phyloP scores from a whole-genome alignment of 2,113 vertebrate genomes.

The Catharus bicknelli region DNA sequence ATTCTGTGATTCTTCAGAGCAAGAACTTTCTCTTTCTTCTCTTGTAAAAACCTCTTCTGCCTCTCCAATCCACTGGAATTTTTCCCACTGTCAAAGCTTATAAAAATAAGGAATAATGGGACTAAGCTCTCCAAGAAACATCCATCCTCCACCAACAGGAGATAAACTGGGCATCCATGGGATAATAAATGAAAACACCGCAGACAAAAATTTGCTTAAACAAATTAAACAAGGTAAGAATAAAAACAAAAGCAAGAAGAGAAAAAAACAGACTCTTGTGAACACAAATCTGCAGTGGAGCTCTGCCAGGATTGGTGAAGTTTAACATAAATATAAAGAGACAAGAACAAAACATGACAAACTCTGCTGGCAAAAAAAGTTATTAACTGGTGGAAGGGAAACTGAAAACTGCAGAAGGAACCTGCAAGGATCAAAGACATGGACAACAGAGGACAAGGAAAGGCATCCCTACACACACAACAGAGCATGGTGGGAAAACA shows the following conservation, averaged over 20 bases:
- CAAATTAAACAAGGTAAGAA: background rate
- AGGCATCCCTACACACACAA: background rate
- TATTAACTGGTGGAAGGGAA: background rate
- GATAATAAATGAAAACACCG: background rate
- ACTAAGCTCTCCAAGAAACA: background rate
- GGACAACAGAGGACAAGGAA: background rate
- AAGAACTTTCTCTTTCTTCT: background rate
- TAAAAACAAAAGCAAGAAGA: background rate
- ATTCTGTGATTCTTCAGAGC: background rate
- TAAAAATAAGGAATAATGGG: background rate
- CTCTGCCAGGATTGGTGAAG: background rate
- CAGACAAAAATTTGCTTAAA: background rate
- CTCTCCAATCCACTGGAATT: background rate
- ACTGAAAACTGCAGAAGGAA: background rate
- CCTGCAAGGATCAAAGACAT: background rate
- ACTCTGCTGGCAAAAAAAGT: background rate
- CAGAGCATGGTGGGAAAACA: background rate
- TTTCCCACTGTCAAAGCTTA: background rate
- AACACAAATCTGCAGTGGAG: background rate
- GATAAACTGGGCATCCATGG: background rate
- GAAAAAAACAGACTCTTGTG: rapidly evolving
- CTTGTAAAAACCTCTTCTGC: background rate
- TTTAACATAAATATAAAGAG: background rate
- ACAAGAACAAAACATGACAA: background rate
- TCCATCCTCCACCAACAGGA: background rate